Base-by-base conservation (phyloP, 2,888 invertebrate species). In the Ornithoptera alexandrae region DNA sequence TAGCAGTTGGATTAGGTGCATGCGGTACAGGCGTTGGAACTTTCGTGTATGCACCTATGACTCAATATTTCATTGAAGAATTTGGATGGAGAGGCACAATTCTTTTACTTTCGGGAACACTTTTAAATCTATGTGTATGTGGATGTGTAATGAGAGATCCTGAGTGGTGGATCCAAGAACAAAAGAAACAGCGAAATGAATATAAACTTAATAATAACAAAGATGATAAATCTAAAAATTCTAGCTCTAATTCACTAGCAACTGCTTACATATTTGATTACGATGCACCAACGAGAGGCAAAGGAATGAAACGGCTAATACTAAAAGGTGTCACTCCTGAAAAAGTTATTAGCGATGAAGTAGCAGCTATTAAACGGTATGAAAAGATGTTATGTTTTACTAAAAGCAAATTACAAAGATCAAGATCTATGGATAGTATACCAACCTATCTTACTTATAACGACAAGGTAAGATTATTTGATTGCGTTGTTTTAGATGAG, bases 21-120 rank as follows among this genome's bases (percentile, higher is more conserved):
- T 97, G 97, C 77, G 98, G 98, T 8, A 97, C 97, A 0, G 97
- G 97, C 0, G 95, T 97, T 63, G 98, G 98, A 17, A 98, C 98
- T 0, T 97, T 97, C 79, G 89, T 97, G 0, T 97, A 97, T 82
- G 97, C 97, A 10, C 97, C 97, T 0, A 94, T 97, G 89, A 97
- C 97, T 0, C 95, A 96, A 72, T 96, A 94, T 83, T 94, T 97
- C 71, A 94, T 97, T 58, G 93, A 95, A 71, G 94, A 95, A 75
- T 97, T 94, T 81, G 96, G 96, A n/a, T 98, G 97, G 97, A 93
- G 97, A 72, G 97, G 97, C 17, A 95, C 97, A 0, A 95, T 96
- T 20, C 86, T 97, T 0, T 89, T 97, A 39, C 86, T 98, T n/a
- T 95, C 97, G 0, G 97, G 97, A 56, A 96, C 97, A 3, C 95